Evolutionary conservation across 1,140 invertebrate genomes (phyloP).

Genomic region (Hyposmocoma kahamanoa): DNA sequence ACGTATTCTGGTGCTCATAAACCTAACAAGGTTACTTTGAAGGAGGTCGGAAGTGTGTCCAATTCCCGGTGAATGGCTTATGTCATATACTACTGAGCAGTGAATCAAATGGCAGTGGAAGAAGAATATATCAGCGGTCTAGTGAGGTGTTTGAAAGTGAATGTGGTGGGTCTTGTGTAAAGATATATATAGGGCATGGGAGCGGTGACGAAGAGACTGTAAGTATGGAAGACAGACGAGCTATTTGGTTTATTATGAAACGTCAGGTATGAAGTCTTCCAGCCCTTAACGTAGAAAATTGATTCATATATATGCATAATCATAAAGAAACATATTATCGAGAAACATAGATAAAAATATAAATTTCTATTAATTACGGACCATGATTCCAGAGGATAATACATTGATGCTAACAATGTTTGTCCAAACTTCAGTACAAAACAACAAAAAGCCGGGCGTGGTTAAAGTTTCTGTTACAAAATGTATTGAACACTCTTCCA

Average conservation of each 20-base stretch:
- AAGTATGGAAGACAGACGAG: slow-evolving; percentile 43
- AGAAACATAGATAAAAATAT: no score
- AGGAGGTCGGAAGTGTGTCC: slow-evolving; percentile 49
- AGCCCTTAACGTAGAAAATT: no score
- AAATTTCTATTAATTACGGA: no score
- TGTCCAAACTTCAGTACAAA: neutral
- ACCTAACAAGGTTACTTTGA: slow-evolving; percentile 39
- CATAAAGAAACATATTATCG: no score
- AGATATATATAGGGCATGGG: no score
- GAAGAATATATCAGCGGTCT: slow-evolving; percentile 26
- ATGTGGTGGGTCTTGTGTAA: slow-evolving; percentile 27
- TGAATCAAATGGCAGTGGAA: slow-evolving; percentile 27
- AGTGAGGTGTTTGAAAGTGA: slow-evolving; percentile 36
- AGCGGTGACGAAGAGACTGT: slow-evolving; percentile 15
- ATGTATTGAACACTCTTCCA: neutral
- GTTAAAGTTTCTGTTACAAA: neutral
- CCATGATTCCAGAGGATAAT: no score
- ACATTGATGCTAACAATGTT: no score
- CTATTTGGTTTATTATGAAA: no score
- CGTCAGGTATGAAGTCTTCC: no score
- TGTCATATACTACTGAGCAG: slow-evolving; percentile 31
- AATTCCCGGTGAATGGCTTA: slow-evolving; percentile 41
- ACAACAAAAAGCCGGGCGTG: neutral
- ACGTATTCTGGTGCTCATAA: no score
- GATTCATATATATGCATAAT: no score